Percentiles rank a stretch among this genome's conserved stretches.
Evolutionary conservation across 2,888 invertebrate genomes (phyloP).

Genomic region (Blastobasis adustella): DNA sequence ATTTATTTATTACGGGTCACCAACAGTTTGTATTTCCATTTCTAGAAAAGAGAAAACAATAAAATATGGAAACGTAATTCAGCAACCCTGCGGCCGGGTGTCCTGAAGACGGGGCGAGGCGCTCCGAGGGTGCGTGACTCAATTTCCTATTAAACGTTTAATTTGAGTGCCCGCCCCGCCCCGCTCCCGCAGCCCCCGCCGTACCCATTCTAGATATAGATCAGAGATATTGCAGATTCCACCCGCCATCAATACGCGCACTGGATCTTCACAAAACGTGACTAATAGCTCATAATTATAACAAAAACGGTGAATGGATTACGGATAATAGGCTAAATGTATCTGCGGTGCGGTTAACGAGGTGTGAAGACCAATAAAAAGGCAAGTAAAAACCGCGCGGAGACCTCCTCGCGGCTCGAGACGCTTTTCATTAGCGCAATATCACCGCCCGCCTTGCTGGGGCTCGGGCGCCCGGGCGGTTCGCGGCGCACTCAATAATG

Average conservation of each 20-base stretch:
- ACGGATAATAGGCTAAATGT: no score
- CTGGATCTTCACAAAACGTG: no score
- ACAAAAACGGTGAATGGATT: no score
- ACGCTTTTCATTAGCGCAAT: conserved; percentile 59
- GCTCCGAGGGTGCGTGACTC: not conserved
- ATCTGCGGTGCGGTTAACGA: no score
- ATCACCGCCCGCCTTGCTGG: no score
- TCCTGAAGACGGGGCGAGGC: not conserved
- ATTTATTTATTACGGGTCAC: no score
- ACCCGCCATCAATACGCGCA: no score
- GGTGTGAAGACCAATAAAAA: not conserved
- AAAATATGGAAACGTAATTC: not conserved
- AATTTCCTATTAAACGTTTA: conserved; percentile 13
- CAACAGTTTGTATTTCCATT: no score
- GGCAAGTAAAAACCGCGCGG: not conserved
- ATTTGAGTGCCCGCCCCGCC: conserved; percentile 20
- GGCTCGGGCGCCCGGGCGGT: conserved; percentile 1
- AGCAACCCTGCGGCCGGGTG: not conserved
- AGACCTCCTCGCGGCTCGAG: conserved; percentile 22
- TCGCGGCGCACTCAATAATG: not conserved
- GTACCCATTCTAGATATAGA: not conserved
- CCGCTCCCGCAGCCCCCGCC: not conserved
- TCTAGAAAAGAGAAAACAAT: no score
- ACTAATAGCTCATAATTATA: no score
- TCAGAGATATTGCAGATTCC: no score